These are phyloP conservation scores for Calephelis nemesis DNA, from an alignment of 1,140 invertebrate genomes.

Conservation along the genomic window DNA sequence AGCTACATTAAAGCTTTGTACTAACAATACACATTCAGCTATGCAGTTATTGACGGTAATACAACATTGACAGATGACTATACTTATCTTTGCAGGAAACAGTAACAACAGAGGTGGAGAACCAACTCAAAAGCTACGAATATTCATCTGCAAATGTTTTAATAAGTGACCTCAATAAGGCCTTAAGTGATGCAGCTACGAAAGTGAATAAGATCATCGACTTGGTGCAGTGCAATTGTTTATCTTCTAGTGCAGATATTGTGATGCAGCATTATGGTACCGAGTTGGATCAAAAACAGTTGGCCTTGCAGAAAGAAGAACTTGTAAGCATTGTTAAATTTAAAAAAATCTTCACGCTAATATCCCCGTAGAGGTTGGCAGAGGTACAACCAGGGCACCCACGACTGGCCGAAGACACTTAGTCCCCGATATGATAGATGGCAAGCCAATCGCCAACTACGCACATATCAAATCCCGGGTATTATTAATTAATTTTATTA, in stretches of 20 bases:
- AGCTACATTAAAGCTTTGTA: no score
- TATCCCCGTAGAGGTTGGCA: no score
- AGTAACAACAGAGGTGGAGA: slow-evolving; percentile 34
- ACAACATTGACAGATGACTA: no score
- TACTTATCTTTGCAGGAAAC: slow-evolving; percentile 33
- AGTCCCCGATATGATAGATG: no score
- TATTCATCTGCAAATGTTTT: slow-evolving; percentile 37
- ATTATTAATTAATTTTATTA: no score
- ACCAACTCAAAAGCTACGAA: slow-evolving; percentile 37
- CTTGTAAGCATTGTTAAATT: slow-evolving; percentile 40
- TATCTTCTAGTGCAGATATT: slow-evolving; percentile 21
- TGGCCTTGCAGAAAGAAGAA: slow-evolving; percentile 47
- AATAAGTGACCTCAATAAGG: slow-evolving; percentile 39
- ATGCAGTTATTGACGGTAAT: no score
- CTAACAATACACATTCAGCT: no score
- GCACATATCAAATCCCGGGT: no score
- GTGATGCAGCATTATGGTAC: slow-evolving; percentile 36
- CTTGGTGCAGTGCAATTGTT: slow-evolving; percentile 34
- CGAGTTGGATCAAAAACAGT: slow-evolving; percentile 52
- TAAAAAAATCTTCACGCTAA: no score
- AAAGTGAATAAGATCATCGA: slow-evolving; percentile 51
- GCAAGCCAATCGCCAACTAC: no score
- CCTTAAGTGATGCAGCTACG: slow-evolving; percentile 35
- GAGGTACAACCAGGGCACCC: no score
- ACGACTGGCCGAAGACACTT: no score